These are phyloP conservation scores for Solenopsis invicta DNA, from an alignment of 1,140 invertebrate species.

Conservation along the genomic window DNA sequence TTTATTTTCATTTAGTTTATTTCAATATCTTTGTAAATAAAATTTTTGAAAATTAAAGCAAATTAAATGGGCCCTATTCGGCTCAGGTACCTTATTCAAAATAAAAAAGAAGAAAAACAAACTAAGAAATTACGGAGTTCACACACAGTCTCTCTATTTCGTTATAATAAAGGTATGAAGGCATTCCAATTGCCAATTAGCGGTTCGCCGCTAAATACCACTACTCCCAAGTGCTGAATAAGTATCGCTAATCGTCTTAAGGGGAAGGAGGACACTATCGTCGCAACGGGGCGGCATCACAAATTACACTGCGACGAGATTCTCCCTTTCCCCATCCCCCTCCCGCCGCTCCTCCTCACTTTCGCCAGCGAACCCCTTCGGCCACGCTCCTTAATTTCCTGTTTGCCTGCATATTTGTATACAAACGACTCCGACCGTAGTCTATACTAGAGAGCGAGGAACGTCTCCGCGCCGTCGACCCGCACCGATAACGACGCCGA, in stretches of 20 bases:
- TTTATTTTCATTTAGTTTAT: too few relatives aligned
- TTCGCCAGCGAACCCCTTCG: constrained; percentile 28
- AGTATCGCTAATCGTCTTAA: constrained; percentile 57
- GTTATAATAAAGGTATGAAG: not conserved
- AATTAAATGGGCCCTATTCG: too few relatives aligned
- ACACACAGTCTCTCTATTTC: not conserved
- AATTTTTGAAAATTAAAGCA: too few relatives aligned
- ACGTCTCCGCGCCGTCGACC: constrained; percentile 1
- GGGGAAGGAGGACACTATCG: not conserved
- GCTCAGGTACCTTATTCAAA: too few relatives aligned
- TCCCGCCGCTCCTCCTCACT: constrained; percentile 5
- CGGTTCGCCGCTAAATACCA: constrained; percentile 1
- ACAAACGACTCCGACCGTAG: constrained; percentile 56
- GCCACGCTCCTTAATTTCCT: constrained; percentile 76
- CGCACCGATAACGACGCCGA: constrained; percentile 49
- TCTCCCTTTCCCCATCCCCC: not conserved
- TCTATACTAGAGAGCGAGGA: constrained; percentile 11
- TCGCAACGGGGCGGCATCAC: constrained; percentile 26
- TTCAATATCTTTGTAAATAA: too few relatives aligned
- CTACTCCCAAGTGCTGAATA: constrained; percentile 37
- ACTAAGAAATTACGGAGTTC: not conserved
- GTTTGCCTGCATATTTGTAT: constrained; percentile 72
- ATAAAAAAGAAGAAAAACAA: not conserved
- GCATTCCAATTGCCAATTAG: constrained; percentile 21
- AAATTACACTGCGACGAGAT: constrained; percentile 41